phyloP scores from a whole-genome alignment of 2,113 vertebrate genomes.

The Scartelaos histophorus region DNA sequence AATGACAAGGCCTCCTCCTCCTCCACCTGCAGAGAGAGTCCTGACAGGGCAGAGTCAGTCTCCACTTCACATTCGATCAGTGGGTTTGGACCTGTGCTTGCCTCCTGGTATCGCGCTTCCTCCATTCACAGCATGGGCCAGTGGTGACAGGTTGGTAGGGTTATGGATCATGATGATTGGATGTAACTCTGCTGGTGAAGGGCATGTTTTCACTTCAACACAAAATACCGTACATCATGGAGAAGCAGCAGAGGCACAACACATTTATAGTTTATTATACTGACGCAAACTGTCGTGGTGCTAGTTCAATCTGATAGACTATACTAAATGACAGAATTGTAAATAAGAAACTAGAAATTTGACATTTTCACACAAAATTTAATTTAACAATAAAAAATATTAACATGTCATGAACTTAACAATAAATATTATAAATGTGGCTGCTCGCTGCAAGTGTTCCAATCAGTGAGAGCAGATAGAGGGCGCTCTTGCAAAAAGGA shows the following conservation, averaged over 20 bases:
- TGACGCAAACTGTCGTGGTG: too few species aligned
- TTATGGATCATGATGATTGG: conserved; percentile 48
- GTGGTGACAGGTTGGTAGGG: conserved; percentile 36
- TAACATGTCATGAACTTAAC: too few species aligned
- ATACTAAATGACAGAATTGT: too few species aligned
- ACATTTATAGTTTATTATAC: too few species aligned
- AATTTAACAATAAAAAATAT: too few species aligned
- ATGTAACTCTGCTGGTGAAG: conserved; percentile 25
- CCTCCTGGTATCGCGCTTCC: conserved; percentile 16
- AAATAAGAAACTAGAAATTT: too few species aligned
- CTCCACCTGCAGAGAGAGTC: conserved; percentile 33
- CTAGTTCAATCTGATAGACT: too few species aligned
- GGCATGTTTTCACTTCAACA: conserved; percentile 26
- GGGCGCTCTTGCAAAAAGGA: too few species aligned
- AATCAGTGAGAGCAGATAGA: too few species aligned
- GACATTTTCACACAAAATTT: too few species aligned
- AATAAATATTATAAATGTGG: too few species aligned
- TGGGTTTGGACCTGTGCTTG: conserved; percentile 44
- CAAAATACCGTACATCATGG: conserved; percentile 19
- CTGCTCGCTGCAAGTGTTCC: too few species aligned
- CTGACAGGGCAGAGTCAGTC: conserved; percentile 37
- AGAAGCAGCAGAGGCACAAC: neutral
- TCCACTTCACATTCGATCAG: conserved; percentile 44
- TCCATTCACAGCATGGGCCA: conserved; percentile 13
- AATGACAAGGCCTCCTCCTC: conserved; percentile 38